A percentile compares a stretch with the other conserved stretches of the same genome.
phyloP scores from a whole-genome alignment of 2,797 vertebrate species.

The Aselliscus stoliczkanus region DNA sequence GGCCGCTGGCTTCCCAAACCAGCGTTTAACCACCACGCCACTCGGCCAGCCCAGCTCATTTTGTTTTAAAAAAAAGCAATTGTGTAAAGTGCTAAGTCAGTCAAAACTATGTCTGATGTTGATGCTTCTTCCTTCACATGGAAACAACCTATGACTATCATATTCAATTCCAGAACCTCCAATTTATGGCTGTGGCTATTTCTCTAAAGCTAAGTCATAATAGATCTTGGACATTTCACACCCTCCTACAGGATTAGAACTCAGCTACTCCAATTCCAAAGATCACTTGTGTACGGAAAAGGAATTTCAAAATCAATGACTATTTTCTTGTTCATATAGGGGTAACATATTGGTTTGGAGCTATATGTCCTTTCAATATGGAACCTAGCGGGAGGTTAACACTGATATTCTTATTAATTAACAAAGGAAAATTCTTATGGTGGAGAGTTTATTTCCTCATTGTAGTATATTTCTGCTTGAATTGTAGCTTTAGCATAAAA shows the following conservation, averaged over 20 bases:
- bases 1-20: too few relatives aligned
- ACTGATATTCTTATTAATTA: neutral
- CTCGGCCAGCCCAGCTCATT: too few relatives aligned
- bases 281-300: neutral
- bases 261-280: neutral
- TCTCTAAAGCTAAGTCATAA: neutral
- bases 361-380: neutral
- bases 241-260: neutral
- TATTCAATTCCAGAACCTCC: neutral
- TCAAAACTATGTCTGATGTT: neutral
- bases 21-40: too few relatives aligned
- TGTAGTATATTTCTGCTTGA: neutral
- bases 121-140: neutral
- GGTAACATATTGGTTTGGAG: neutral
- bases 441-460: neutral
- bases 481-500: neutral
- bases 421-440: neutral
- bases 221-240: neutral
- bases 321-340: neutral
- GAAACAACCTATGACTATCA: neutral
- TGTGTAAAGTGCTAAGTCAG: neutral
- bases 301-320: neutral
- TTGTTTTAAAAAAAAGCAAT: constrained; percentile 21
- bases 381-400: neutral
- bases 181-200: neutral